phyloP scores from a whole-genome alignment of 1,140 invertebrate species.

The Megalonaias nervosa region DNA sequence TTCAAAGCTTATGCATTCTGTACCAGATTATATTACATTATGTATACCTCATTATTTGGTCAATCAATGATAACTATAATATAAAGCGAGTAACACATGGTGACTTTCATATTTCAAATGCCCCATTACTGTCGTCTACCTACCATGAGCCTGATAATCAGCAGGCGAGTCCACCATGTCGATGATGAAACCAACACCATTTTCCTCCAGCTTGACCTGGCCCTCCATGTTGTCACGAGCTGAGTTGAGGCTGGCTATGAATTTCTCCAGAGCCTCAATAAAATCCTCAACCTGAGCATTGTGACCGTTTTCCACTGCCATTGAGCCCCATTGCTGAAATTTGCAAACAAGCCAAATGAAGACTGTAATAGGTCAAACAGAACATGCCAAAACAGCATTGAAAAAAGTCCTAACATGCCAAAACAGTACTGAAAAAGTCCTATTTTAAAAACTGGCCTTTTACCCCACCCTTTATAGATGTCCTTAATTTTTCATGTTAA shows the following conservation, averaged over 20 bases:
- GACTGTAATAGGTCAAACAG: too few relatives aligned
- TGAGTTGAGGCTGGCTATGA: slow-evolving; percentile 64
- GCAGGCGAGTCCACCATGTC: slow-evolving; percentile 63
- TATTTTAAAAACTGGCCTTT: too few relatives aligned
- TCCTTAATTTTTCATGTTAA: too few relatives aligned
- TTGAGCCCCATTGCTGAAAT: slow-evolving; percentile 58
- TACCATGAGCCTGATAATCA: slow-evolving; percentile 69
- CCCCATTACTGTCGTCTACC: neutral
- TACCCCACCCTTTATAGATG: too few relatives aligned
- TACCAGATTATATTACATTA: too few relatives aligned
- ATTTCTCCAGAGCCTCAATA: slow-evolving; percentile 69
- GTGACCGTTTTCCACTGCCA: slow-evolving; percentile 51
- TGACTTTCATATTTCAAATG: neutral
- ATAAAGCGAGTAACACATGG: neutral
- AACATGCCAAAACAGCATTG: too few relatives aligned
- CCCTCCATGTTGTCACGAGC: slow-evolving; percentile 69
- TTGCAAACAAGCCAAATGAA: neutral
- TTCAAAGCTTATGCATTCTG: too few relatives aligned
- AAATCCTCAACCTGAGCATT: slow-evolving; percentile 67
- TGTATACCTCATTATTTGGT: neutral
- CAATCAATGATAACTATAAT: neutral
- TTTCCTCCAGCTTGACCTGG: slow-evolving; percentile 68
- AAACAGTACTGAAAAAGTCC: too few relatives aligned
- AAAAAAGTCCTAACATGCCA: too few relatives aligned
- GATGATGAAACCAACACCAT: slow-evolving; percentile 60